A percentile compares a stretch with the other conserved stretches of the same genome.
Conservation (phyloP, 1,140 invertebrate species). For the Augochlora pura region DNA sequence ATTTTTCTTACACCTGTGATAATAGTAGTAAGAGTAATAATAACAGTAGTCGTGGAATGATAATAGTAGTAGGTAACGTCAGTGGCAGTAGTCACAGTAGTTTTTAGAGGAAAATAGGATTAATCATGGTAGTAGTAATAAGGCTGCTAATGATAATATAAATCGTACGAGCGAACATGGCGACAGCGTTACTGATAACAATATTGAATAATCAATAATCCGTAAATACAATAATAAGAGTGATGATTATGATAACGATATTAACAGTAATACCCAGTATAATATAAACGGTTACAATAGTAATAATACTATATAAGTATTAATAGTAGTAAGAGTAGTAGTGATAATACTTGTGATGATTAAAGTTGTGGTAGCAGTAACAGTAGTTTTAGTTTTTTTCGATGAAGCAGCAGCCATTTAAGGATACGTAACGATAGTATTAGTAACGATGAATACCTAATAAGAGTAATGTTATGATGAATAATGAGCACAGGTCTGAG, state of each 20-base stretch:
- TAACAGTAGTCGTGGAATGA: constrained; percentile 6
- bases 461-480: not conserved
- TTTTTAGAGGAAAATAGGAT: not conserved
- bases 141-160: constrained; percentile 19
- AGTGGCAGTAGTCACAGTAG: constrained; percentile 7
- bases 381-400: not conserved
- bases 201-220: constrained; percentile 43
- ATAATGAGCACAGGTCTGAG: constrained; percentile 35
- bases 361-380: constrained; percentile 2
- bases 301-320: constrained; percentile 12
- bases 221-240: constrained; percentile 39
- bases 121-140: constrained; percentile 31
- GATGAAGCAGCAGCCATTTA: constrained; percentile 13
- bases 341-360: constrained; percentile 10
- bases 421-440: constrained; percentile 25
- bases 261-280: constrained; percentile 26
- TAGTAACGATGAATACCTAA: constrained; percentile 2
- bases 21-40: constrained; percentile 12
- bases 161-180: constrained; percentile 15
- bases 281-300: constrained; percentile 30
- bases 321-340: constrained; percentile 14
- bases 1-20: not conserved
- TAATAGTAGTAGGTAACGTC: constrained; percentile 1
- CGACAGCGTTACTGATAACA: constrained; percentile 30
- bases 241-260: constrained; percentile 41